Evolutionary conservation across 2,113 vertebrate species (phyloP).

Genomic region (Varanus salvator): DNA sequence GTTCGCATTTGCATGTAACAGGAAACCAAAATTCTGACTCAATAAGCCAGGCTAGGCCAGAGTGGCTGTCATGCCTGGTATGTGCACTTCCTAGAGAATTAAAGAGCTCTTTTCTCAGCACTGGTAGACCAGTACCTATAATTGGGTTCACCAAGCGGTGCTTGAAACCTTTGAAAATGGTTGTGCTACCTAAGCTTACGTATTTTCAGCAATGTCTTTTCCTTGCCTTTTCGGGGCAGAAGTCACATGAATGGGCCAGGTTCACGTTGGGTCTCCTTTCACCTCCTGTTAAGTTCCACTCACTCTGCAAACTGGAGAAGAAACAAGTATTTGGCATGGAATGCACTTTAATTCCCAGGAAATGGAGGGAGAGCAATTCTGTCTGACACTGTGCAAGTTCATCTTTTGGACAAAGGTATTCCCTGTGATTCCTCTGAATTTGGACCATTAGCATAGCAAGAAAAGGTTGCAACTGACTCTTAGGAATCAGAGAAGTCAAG

Average conservation of each 20-base stretch:
- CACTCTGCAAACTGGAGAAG: conserved; percentile 1
- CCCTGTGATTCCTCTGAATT: conserved; percentile 51
- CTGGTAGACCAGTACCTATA: too few relatives aligned
- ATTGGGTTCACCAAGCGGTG: not conserved
- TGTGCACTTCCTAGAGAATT: not conserved
- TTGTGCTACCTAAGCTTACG: not conserved
- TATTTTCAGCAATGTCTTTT: not conserved
- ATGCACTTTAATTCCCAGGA: conserved; percentile 11
- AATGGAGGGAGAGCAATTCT: conserved; percentile 12
- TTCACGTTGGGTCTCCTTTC: not conserved
- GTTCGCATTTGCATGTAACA: too few relatives aligned
- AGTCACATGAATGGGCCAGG: not conserved
- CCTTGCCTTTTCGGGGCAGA: not conserved
- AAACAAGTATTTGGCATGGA: conserved; percentile 5
- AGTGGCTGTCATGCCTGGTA: not conserved
- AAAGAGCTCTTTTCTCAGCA: not conserved
- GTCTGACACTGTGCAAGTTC: not conserved
- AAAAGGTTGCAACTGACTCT: conserved; percentile 49
- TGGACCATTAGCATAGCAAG: conserved; percentile 44
- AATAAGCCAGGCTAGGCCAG: not conserved
- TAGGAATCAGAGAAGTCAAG: conserved; percentile 49
- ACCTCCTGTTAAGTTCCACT: not conserved
- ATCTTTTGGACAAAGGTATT: conserved; percentile 28
- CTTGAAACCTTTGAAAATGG: not conserved
- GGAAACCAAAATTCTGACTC: too few relatives aligned